Base-by-base conservation (phyloP, 2,888 invertebrate genomes). In the Parnassius smintheus region DNA sequence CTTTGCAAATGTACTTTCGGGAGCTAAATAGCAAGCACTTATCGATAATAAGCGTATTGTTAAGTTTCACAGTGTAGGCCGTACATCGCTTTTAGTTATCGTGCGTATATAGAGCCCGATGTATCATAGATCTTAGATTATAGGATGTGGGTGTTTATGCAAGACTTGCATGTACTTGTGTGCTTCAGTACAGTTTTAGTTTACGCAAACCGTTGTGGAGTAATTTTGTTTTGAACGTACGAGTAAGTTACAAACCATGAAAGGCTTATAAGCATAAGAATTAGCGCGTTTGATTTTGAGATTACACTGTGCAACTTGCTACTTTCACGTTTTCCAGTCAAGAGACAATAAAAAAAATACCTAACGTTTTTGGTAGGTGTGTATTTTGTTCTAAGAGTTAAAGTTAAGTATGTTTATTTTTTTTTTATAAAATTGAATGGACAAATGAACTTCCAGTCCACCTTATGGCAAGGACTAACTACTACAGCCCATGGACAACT, bases 101-200 rank as follows among this genome's bases (percentile, higher is more conserved):
- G 13, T 41, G 55, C 61, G 61, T 56, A 55, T 55, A 55, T 18
- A 18, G 18, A 7, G 13, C 61, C 25, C 10, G 12, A 44, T 25
- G 25, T 61, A 61, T 61, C 60, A 49, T 48, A 41, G 46, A 60
- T 60, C 60, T 49, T 9, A 61, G 55, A 61, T 55, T 49, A 45
- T 12, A 22, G 13, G 48, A 44, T 49, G 55, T 42, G 13, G 22
- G 54, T 48, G 25, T 44, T 61, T 61, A 44, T 49, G 55, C 50
- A 61, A 61, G 49, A n/a, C 25, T 2, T 46, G 25, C 48, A 54
- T 60, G 41, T 9, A 60, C 60, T 49, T 44, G 49, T 42, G 50
- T 54, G 54, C 45, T 44, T 42, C 35, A 25, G n/a, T 54, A 55
- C 54, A 44, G 50, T 56, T 3, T 49, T 35, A 4, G n/a, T 51